phyloP scores from a whole-genome alignment of 2,888 invertebrate species.

The Tetranychus truncatus region DNA sequence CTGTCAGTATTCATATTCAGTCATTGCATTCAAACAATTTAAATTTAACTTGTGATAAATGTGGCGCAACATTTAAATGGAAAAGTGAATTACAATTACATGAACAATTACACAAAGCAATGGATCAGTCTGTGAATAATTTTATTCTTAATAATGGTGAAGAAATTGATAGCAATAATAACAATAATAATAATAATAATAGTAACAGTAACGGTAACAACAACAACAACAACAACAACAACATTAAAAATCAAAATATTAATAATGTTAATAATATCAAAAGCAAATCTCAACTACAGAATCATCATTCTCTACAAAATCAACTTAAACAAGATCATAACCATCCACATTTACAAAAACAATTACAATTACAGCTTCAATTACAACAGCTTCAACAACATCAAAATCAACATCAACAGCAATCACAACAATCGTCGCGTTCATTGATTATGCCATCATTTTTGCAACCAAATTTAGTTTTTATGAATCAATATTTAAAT shows the following conservation, averaged over 20 bases:
- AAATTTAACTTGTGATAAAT: conserved; percentile 26
- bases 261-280: not conserved
- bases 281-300: conserved; percentile 1
- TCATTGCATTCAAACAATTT: conserved; percentile 23
- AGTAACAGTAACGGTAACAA: not conserved
- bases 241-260: not conserved
- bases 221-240: not conserved
- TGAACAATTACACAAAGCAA: conserved; percentile 25
- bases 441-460: conserved; percentile 13
- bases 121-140: conserved; percentile 18
- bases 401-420: not conserved
- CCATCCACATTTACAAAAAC: not conserved
- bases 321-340: conserved; percentile 9
- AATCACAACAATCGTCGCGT: not conserved
- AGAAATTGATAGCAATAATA: not conserved
- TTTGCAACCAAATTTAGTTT: conserved; percentile 15
- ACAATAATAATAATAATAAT: not conserved
- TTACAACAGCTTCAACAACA: not conserved
- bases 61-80: conserved; percentile 27
- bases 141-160: not conserved
- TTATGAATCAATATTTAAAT: conserved; percentile 12
- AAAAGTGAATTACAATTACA: conserved; percentile 25
- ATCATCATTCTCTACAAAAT: not conserved
- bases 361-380: not conserved
- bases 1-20: conserved; percentile 24